Evolutionary conservation across 2,888 invertebrate species (phyloP).

Genomic region (Buathra laborator): DNA sequence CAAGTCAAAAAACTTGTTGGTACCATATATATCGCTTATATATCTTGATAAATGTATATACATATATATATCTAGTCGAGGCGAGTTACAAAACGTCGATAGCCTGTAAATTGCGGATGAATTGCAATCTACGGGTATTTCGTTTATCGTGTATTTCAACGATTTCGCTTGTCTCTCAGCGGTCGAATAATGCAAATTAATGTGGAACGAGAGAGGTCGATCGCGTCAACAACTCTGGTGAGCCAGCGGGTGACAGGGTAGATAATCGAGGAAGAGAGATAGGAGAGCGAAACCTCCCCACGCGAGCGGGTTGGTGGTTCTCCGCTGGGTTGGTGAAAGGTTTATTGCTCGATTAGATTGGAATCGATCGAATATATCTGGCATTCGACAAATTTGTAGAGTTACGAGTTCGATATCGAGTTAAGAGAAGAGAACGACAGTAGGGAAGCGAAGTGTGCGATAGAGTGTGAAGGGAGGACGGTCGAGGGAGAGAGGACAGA

Average conservation of each 20-base stretch:
- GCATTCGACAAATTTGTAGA: conserved; percentile 66
- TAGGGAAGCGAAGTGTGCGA: conserved; percentile 10
- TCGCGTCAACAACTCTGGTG: conserved; percentile 56
- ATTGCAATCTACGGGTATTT: background rate
- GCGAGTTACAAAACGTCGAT: conserved; percentile 14
- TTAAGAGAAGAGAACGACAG: conserved; percentile 67
- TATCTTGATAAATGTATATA: background rate
- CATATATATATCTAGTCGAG: background rate
- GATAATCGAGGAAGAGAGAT: conserved; percentile 55
- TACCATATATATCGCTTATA: no score
- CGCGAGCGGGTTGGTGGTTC: conserved; percentile 20
- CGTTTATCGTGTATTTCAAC: conserved; percentile 22
- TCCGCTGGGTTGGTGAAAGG: conserved; percentile 21
- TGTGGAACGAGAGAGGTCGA: conserved; percentile 56
- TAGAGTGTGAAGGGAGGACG: conserved; percentile 12
- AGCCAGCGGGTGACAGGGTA: conserved; percentile 57
- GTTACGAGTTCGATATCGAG: conserved; percentile 67
- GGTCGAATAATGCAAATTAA: conserved; percentile 62
- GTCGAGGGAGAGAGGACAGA: conserved; percentile 14
- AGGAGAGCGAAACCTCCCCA: conserved; percentile 20
- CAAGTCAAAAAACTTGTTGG: no score
- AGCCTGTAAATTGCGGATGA: background rate
- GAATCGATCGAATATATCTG: conserved; percentile 58
- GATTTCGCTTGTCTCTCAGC: conserved; percentile 19
- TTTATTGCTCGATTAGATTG: conserved; percentile 67